These are phyloP conservation scores for Parauchenoglanis ngamensis DNA, from an alignment of 2,797 vertebrate genomes.

Conservation along the genomic window DNA sequence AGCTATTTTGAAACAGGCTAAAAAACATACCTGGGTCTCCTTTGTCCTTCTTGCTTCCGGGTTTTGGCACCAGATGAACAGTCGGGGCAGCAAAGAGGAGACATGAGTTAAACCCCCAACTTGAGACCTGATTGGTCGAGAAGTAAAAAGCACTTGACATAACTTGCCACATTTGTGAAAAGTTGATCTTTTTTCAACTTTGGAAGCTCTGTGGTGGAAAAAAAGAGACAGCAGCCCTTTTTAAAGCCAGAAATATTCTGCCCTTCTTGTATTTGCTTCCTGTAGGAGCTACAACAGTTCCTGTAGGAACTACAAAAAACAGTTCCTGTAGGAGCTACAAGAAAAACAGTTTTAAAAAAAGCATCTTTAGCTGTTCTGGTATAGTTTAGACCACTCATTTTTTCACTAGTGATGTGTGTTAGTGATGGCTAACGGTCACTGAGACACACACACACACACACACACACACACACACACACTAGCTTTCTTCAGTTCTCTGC, in stretches of 20 bases:
- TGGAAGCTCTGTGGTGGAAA: background rate
- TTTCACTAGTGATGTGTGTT: background rate
- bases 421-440: background rate
- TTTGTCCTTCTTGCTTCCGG: background rate
- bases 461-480: background rate
- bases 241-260: background rate
- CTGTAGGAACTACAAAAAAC: no score
- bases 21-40: background rate
- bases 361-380: background rate
- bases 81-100: background rate
- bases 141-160: background rate
- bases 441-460: slow-evolving; percentile 1
- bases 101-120: background rate
- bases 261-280: background rate
- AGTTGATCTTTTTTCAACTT: background rate
- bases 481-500: background rate
- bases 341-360: background rate
- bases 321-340: slow-evolving; percentile 2
- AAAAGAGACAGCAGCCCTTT: background rate
- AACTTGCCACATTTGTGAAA: background rate
- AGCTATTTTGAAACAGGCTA: background rate
- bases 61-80: background rate
- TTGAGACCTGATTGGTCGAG: background rate
- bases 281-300: background rate
- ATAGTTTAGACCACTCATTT: slow-evolving; percentile 4